These are phyloP conservation scores for Folsomia candida DNA, from an alignment of 2,888 invertebrate genomes.

Conservation along the genomic window DNA sequence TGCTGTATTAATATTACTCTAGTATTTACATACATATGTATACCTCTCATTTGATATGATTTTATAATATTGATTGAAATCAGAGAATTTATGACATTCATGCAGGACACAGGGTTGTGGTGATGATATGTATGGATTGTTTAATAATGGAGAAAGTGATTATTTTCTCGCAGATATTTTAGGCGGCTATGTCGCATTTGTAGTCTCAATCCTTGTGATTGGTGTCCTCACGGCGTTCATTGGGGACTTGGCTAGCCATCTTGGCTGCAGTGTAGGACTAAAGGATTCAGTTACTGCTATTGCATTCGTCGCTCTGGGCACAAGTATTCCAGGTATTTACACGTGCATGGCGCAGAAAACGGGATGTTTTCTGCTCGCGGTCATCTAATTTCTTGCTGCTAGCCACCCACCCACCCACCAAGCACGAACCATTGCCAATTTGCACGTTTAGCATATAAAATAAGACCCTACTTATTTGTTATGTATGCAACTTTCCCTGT, in stretches of 20 bases:
- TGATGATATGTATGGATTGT: too few relatives aligned
- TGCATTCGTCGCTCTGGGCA: conserved; percentile 95
- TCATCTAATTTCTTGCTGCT: not conserved
- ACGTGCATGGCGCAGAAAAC: not conserved
- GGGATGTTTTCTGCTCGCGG: not conserved
- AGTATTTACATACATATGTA: too few relatives aligned
- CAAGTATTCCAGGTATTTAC: conserved; percentile 87
- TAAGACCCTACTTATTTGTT: too few relatives aligned
- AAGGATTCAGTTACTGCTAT: conserved; percentile 97
- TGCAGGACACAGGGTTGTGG: too few relatives aligned
- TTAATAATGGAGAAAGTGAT: too few relatives aligned
- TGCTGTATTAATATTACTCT: too few relatives aligned
- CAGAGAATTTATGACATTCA: too few relatives aligned
- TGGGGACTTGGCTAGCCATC: conserved; percentile 94
- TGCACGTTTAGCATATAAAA: not conserved
- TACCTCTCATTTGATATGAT: too few relatives aligned
- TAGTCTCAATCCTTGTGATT: conserved; percentile 85
- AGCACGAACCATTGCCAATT: too few relatives aligned
- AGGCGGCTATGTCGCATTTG: conserved; percentile 89
- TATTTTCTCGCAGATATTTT: conserved; percentile 76
- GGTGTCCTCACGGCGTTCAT: conserved; percentile 94
- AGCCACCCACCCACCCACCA: not conserved
- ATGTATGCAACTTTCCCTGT: too few relatives aligned
- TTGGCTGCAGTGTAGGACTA: conserved; percentile 95
- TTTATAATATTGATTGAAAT: too few relatives aligned